phyloP scores from a whole-genome alignment of 2,113 vertebrate species.

The Prunella fulvescens region DNA sequence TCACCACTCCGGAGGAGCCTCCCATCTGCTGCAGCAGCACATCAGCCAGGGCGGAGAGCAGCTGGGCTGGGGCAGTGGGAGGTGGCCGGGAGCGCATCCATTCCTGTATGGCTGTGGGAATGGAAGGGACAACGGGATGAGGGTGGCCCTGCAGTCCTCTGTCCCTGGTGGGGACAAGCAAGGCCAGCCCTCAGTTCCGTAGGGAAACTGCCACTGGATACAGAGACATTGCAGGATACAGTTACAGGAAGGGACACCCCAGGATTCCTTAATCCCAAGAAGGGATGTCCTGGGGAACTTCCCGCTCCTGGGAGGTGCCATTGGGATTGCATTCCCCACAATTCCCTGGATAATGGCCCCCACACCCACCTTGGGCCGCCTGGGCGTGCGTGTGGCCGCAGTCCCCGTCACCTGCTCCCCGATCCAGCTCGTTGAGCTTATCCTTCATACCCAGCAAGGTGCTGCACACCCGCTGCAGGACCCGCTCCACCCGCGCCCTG shows the following conservation, averaged over 20 bases:
- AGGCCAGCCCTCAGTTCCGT: background rate
- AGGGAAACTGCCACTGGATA: background rate
- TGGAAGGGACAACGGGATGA: background rate
- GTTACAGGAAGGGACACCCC: background rate
- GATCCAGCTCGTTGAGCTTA: slow-evolving; percentile 86
- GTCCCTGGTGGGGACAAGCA: background rate
- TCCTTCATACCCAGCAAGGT: slow-evolving; percentile 78
- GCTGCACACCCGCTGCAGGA: slow-evolving; percentile 76
- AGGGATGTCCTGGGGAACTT: background rate
- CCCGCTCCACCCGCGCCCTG: background rate
- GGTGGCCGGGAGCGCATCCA: slow-evolving; percentile 73
- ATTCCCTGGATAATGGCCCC: accelerated
- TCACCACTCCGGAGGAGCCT: slow-evolving; percentile 90
- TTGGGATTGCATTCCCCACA: background rate
- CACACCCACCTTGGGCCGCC: slow-evolving; percentile 79
- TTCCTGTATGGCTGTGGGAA: slow-evolving; percentile 78
- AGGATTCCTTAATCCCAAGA: background rate
- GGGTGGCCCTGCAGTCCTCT: background rate
- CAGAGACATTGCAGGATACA: background rate
- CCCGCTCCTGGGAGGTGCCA: accelerated
- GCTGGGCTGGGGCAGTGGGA: slow-evolving; percentile 70
- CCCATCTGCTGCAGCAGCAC: slow-evolving; percentile 92
- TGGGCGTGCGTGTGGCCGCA: slow-evolving; percentile 89
- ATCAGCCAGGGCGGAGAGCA: slow-evolving; percentile 76
- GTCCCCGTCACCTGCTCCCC: slow-evolving; percentile 87